Conservation (phyloP, 2,888 invertebrate genomes). For the Phortica okadai region DNA sequence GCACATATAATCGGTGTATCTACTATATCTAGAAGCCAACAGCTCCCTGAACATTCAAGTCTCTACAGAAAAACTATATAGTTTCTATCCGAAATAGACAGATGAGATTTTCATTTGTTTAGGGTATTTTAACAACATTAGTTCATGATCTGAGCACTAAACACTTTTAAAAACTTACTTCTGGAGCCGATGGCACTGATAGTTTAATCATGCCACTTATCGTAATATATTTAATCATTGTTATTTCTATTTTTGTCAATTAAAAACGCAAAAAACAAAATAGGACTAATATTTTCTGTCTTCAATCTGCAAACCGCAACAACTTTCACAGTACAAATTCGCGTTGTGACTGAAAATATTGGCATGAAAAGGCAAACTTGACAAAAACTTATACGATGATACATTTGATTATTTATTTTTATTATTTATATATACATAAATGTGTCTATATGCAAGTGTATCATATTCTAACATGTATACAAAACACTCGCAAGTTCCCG, state of each 20-base stretch:
- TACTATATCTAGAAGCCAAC: too few relatives aligned
- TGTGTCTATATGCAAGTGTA: constrained; percentile 30
- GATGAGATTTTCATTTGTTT: too few relatives aligned
- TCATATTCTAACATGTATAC: constrained; percentile 41
- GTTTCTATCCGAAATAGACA: too few relatives aligned
- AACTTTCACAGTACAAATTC: neutral
- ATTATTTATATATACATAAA: neutral
- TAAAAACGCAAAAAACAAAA: constrained; percentile 2
- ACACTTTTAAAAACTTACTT: neutral
- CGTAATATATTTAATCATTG: constrained; percentile 22
- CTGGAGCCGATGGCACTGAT: neutral
- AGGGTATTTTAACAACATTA: too few relatives aligned
- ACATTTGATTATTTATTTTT: neutral
- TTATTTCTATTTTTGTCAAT: neutral
- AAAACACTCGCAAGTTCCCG: neutral
- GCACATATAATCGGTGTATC: too few relatives aligned
- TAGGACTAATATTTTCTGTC: neutral
- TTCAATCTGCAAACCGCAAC: neutral
- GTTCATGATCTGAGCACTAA: neutral
- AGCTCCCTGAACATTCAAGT: too few relatives aligned
- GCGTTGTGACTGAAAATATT: constrained; percentile 33
- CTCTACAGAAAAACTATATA: too few relatives aligned
- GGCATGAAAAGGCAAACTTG: constrained; percentile 49
- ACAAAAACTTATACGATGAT: constrained; percentile 39
- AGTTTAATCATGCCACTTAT: constrained; percentile 22